These are phyloP conservation scores for Cynopterus sphinx DNA, from an alignment of 2,797 vertebrate species.

Conservation along the genomic window DNA sequence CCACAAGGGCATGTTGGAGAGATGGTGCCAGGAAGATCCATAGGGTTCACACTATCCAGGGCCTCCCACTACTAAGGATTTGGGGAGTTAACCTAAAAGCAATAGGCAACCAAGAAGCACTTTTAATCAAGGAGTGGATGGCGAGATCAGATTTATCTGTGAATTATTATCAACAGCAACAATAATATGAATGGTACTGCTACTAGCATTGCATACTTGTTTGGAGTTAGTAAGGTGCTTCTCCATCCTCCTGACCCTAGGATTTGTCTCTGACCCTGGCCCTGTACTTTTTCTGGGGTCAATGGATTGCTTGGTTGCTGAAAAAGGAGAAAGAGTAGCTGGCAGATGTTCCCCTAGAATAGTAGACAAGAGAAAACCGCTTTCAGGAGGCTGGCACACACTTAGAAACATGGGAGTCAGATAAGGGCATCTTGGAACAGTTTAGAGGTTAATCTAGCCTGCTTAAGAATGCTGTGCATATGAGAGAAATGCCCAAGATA, in stretches of 20 bases:
- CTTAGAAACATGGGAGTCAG: slow-evolving; percentile 49
- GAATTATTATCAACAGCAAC: background rate
- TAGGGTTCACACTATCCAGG: background rate
- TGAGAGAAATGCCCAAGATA: background rate
- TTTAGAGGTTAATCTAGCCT: slow-evolving; percentile 50
- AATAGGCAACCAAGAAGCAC: background rate
- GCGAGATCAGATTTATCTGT: background rate
- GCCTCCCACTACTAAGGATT: background rate
- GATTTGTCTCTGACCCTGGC: background rate
- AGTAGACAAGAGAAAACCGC: slow-evolving; percentile 57
- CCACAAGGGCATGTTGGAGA: background rate
- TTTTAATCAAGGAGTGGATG: background rate
- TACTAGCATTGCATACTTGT: no score
- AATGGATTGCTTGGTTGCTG: slow-evolving; percentile 34
- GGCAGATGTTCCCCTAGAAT: slow-evolving; percentile 56
- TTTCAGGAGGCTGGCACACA: slow-evolving; percentile 27
- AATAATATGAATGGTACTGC: background rate
- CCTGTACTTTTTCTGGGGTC: slow-evolving; percentile 20
- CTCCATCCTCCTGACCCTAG: background rate
- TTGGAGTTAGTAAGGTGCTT: background rate
- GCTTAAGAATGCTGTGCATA: background rate
- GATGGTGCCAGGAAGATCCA: background rate
- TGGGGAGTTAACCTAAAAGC: background rate
- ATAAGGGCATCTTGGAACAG: slow-evolving; percentile 71
- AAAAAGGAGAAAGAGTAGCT: slow-evolving; percentile 37